A percentile compares a stretch with the other conserved stretches of the same genome.
Conservation (phyloP, 2,797 vertebrate genomes). For the Caiman crocodilus region DNA sequence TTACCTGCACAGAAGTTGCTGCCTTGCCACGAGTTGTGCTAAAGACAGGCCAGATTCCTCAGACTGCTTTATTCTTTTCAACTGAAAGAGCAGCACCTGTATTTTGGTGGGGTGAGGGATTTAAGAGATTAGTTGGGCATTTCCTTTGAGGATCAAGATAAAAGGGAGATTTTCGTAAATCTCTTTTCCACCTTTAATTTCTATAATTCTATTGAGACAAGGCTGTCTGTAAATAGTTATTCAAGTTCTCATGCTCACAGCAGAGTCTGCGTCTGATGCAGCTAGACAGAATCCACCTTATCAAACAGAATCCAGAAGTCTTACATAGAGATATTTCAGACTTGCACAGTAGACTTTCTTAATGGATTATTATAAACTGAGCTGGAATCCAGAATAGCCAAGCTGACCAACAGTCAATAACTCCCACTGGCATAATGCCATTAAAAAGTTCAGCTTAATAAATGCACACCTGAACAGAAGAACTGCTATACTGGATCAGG, state of each 20-base stretch:
- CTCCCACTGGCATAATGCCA: neutral
- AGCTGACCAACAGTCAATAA: neutral
- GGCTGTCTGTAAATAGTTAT: no score
- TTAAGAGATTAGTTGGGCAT: constrained; percentile 67
- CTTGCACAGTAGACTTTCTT: constrained; percentile 11
- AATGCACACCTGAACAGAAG: neutral
- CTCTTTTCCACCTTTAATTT: constrained; percentile 21
- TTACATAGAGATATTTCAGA: neutral
- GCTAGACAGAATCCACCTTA: neutral
- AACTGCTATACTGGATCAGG: neutral
- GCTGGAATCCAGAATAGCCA: neutral
- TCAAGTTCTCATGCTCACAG: no score
- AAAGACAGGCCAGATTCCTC: constrained; percentile 23
- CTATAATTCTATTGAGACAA: no score
- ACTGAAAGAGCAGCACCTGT: constrained; percentile 40
- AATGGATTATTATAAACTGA: neutral
- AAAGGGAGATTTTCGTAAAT: constrained; percentile 48
- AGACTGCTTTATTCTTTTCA: constrained; percentile 15
- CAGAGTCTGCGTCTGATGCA: constrained; percentile 24
- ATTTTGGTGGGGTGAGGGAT: neutral
- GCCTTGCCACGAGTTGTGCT: neutral
- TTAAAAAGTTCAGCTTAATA: constrained; percentile 9
- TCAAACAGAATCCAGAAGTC: neutral
- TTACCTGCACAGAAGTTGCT: constrained; percentile 11
- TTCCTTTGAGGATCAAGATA: constrained; percentile 63